Evolutionary conservation across 2,797 vertebrate genomes (phyloP).

Genomic region (Tamandua tetradactyla): DNA sequence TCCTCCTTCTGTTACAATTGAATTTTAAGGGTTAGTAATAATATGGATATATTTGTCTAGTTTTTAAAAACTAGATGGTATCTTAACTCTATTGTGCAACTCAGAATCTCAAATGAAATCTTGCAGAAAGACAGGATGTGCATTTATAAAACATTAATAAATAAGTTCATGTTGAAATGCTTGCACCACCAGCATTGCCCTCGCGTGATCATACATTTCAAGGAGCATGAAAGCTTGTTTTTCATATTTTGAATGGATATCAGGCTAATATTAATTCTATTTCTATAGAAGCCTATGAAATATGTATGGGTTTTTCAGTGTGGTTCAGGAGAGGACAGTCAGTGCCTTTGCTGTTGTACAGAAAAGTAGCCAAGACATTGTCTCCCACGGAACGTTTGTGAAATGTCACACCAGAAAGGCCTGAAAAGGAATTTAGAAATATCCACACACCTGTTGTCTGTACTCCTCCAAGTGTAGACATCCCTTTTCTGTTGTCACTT

Average conservation of each 20-base stretch:
- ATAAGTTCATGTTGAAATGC: not conserved
- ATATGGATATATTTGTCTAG: not conserved
- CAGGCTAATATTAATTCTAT: not conserved
- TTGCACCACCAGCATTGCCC: too few species aligned
- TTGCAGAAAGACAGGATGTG: not conserved
- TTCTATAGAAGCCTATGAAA: not conserved
- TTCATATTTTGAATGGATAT: constrained; percentile 15
- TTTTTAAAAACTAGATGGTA: not conserved
- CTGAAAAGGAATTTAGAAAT: constrained; percentile 19
- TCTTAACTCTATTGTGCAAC: not conserved
- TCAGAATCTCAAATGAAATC: constrained; percentile 29
- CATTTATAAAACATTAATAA: not conserved
- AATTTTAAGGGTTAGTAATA: constrained; percentile 40
- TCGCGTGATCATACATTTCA: not conserved
- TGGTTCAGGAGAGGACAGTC: not conserved
- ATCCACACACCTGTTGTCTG: not conserved
- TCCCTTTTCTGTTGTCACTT: not conserved
- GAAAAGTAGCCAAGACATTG: not conserved
- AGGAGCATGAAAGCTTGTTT: not conserved
- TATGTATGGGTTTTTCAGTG: not conserved
- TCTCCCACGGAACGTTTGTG: not conserved
- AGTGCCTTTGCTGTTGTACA: not conserved
- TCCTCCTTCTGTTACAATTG: not conserved
- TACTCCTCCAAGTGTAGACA: not conserved
- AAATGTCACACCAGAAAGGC: not conserved